Percentiles rank a stretch among this genome's conserved stretches.
phyloP scores from a whole-genome alignment of 2,113 vertebrate genomes.

The Heptranchias perlo region DNA sequence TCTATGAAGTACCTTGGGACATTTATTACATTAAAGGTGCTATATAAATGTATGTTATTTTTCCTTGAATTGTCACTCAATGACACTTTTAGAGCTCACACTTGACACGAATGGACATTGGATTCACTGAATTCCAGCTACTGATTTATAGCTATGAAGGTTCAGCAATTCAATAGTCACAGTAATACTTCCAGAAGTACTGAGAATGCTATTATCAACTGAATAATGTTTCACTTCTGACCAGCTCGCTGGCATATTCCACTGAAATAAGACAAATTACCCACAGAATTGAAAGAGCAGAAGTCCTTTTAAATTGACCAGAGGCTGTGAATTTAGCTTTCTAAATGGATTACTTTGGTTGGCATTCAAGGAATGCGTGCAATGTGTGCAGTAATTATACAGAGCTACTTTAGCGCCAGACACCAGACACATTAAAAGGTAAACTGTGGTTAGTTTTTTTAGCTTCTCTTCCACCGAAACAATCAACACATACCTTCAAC shows the following conservation, averaged over 20 bases:
- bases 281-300: background rate
- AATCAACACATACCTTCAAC: background rate
- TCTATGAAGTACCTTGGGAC: background rate
- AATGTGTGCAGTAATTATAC: slow-evolving; percentile 27
- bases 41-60: background rate
- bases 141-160: background rate
- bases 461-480: slow-evolving; percentile 6
- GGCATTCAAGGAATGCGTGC: slow-evolving; percentile 23
- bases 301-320: slow-evolving; percentile 21
- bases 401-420: slow-evolving; percentile 17
- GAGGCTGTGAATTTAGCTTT: slow-evolving; percentile 21
- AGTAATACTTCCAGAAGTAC: background rate
- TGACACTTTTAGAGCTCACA: background rate
- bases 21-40: background rate
- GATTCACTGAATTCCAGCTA: background rate
- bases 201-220: background rate
- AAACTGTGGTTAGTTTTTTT: background rate
- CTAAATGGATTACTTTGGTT: slow-evolving; percentile 27
- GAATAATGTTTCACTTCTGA: background rate
- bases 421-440: slow-evolving; percentile 37
- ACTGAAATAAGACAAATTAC: slow-evolving; percentile 21
- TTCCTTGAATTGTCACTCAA: background rate
- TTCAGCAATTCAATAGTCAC: background rate
- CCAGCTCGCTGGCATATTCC: background rate
- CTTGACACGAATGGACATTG: background rate